Percentiles rank a stretch among this genome's conserved stretches.
These are phyloP conservation scores for Brachionus koreanus DNA, from an alignment of 1,140 invertebrate species.

Conservation along the genomic window DNA sequence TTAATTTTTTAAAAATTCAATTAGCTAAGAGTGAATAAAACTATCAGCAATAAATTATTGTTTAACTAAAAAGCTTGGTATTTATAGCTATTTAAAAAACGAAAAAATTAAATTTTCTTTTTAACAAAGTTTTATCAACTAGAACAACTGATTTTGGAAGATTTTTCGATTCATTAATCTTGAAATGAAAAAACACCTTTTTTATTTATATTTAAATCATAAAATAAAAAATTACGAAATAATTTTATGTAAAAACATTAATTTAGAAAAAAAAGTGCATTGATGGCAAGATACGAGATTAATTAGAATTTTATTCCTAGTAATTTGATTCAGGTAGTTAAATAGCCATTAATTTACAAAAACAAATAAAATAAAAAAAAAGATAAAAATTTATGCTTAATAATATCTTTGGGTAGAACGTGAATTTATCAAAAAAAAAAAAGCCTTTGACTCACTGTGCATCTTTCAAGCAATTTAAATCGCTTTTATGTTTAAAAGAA, in stretches of 20 bases:
- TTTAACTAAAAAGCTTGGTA: too few species aligned
- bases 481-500: background rate
- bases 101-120: too few species aligned
- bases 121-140: too few species aligned
- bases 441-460: background rate
- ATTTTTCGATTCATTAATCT: too few species aligned
- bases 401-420: background rate
- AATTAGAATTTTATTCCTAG: background rate
- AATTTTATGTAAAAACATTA: background rate
- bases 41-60: too few species aligned
- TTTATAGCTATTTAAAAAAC: too few species aligned
- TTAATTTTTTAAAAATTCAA: too few species aligned
- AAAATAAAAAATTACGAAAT: too few species aligned
- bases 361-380: background rate
- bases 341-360: background rate
- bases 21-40: too few species aligned
- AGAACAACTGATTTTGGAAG: too few species aligned
- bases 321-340: background rate
- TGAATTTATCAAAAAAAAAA: background rate
- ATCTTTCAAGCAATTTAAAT: background rate
- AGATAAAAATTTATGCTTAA: background rate
- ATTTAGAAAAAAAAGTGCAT: background rate
- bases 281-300: background rate
- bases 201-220: too few species aligned
- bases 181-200: too few species aligned